phyloP scores from a whole-genome alignment of 2,888 invertebrate species.

The Rutpela maculata region DNA sequence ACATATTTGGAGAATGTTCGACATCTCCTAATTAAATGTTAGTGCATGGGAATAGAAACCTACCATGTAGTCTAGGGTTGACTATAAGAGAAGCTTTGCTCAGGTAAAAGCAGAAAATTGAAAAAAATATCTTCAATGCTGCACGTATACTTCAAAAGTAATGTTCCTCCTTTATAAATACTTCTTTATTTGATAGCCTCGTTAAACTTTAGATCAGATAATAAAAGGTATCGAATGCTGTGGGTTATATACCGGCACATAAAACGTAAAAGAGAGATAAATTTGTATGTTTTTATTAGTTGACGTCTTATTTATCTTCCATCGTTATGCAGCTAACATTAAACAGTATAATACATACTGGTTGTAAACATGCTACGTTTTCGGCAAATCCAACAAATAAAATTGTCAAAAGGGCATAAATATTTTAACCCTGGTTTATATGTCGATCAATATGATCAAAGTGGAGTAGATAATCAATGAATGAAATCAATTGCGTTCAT shows the following conservation, averaged over 20 bases:
- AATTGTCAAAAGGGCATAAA: slow-evolving; percentile 25
- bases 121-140: neutral
- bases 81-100: too few relatives aligned
- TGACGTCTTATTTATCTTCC: slow-evolving; percentile 23
- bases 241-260: neutral
- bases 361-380: slow-evolving; percentile 7
- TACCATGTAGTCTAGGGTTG: too few relatives aligned
- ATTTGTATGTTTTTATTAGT: slow-evolving; percentile 3
- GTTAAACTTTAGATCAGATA: neutral
- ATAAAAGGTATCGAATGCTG: neutral
- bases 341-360: slow-evolving; percentile 1
- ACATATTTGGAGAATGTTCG: too few relatives aligned
- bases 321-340: neutral
- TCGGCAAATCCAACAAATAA: slow-evolving; percentile 4
- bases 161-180: neutral
- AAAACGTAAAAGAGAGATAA: neutral
- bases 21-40: too few relatives aligned
- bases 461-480: neutral
- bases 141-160: neutral
- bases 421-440: neutral
- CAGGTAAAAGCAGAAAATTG: too few relatives aligned
- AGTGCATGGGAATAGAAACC: too few relatives aligned
- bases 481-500: too few relatives aligned
- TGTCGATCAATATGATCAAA: neutral
- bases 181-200: neutral